Percentiles rank a stretch among this genome's conserved stretches.
These are phyloP conservation scores for Nansenia antarctica DNA, from an alignment of 2,113 vertebrate species.

Conservation along the genomic window DNA sequence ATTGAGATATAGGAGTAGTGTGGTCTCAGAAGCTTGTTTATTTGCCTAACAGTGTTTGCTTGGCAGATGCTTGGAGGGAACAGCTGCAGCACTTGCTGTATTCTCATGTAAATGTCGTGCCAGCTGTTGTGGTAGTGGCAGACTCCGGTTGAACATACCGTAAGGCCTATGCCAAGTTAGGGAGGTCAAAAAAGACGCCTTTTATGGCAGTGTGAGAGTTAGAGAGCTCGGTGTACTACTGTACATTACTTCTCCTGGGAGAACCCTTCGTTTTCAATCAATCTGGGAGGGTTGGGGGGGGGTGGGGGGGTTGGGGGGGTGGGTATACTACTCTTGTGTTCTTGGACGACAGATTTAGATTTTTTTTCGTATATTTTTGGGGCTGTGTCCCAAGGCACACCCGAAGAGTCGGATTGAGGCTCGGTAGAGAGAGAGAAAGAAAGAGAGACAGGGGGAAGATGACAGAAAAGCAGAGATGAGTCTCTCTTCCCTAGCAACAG, in stretches of 20 bases:
- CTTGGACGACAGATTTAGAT: not conserved
- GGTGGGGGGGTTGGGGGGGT: not conserved
- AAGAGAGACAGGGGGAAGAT: not conserved
- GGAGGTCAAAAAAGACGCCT: not conserved
- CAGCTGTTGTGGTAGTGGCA: conserved; percentile 53
- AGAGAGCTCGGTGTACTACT: too few relatives aligned
- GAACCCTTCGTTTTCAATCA: too few relatives aligned
- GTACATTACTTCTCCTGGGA: too few relatives aligned
- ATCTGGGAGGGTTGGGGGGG: too few relatives aligned
- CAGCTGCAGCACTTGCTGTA: conserved; percentile 39
- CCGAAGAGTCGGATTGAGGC: not conserved
- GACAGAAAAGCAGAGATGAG: conserved; percentile 6
- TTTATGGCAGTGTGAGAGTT: not conserved
- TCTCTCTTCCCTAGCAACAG: conserved; percentile 32
- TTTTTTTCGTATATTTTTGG: too few relatives aligned
- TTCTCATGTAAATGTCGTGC: conserved; percentile 28
- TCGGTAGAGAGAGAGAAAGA: not conserved
- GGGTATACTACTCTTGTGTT: not conserved
- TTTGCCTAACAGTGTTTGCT: conserved; percentile 49
- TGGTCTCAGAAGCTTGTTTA: conserved; percentile 34
- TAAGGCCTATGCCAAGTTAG: not conserved
- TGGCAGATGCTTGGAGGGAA: conserved; percentile 26
- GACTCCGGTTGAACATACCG: conserved; percentile 16
- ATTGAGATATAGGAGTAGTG: conserved; percentile 24
- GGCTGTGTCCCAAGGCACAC: not conserved